A percentile compares a stretch with the other conserved stretches of the same genome.
phyloP scores from a whole-genome alignment of 2,113 vertebrate species.

The Oreochromis niloticus region DNA sequence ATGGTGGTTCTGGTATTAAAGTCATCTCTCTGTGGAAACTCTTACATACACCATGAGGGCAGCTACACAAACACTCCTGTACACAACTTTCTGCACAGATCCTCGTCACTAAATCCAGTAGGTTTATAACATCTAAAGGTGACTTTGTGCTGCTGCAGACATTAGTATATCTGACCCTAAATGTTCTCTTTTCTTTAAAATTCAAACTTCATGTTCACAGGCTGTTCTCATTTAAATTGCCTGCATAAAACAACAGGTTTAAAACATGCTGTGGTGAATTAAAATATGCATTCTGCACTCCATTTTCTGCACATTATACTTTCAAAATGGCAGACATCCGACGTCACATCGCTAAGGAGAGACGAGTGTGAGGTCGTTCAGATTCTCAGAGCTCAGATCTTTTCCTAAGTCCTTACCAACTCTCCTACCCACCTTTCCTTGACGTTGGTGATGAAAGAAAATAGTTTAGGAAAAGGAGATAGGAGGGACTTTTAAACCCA shows the following conservation, averaged over 20 bases:
- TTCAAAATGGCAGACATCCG: background rate
- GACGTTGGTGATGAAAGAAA: background rate
- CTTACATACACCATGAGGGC: background rate
- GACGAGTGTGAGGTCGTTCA: background rate
- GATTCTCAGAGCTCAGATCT: background rate
- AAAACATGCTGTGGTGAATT: background rate
- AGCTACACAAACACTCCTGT: background rate
- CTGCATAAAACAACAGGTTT: background rate
- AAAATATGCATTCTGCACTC: background rate
- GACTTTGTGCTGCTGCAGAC: background rate
- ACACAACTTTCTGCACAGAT: background rate
- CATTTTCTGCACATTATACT: background rate
- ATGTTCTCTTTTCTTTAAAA: background rate
- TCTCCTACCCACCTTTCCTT: background rate
- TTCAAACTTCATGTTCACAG: background rate
- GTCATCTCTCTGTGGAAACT: background rate
- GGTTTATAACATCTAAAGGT: background rate
- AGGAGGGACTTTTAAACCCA: background rate
- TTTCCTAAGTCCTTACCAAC: background rate
- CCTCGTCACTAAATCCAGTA: background rate
- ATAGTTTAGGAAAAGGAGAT: background rate
- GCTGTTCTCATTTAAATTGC: background rate
- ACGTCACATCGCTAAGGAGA: background rate
- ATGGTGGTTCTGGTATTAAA: background rate
- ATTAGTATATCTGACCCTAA: background rate